phyloP scores from a whole-genome alignment of 2,888 invertebrate genomes.

The Nycteola revayana region DNA sequence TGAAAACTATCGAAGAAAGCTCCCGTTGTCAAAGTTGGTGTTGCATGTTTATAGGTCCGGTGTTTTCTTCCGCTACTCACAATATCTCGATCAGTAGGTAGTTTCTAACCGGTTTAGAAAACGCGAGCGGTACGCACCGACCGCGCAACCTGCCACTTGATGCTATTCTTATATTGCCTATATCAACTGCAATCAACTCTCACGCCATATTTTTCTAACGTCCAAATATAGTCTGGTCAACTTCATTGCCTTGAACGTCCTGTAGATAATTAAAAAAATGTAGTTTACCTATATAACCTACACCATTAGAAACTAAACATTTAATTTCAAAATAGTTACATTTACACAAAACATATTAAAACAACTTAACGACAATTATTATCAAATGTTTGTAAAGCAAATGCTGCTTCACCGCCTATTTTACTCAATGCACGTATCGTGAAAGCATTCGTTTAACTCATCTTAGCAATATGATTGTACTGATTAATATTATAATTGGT shows the following conservation, averaged over 20 bases:
- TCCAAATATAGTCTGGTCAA: constrained; percentile 39
- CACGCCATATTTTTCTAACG: constrained; percentile 56
- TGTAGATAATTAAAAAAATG: no score
- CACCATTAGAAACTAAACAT: no score
- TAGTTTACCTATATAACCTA: no score
- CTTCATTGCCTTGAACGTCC: constrained; percentile 9
- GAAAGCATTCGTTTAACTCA: constrained; percentile 68
- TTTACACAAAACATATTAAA: no score
- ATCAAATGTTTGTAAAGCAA: no score
- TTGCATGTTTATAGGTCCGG: constrained; percentile 63
- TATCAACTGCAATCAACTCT: constrained; percentile 49
- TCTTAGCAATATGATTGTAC: constrained; percentile 69
- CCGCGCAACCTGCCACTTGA: constrained; percentile 37
- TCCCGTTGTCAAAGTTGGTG: constrained; percentile 50
- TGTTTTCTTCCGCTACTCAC: constrained; percentile 76
- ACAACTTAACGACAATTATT: no score
- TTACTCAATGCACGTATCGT: constrained; percentile 34
- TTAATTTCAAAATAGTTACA: no score
- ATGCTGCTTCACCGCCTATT: no score
- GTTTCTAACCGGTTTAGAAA: constrained; percentile 82
- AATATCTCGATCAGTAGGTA: constrained; percentile 79
- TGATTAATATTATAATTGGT: constrained; percentile 81
- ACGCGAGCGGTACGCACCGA: constrained; percentile 54
- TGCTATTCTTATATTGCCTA: constrained; percentile 47
- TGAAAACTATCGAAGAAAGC: constrained; percentile 53